Base-by-base conservation (phyloP, 2,113 vertebrate species). In the Semnornis frantzii region DNA sequence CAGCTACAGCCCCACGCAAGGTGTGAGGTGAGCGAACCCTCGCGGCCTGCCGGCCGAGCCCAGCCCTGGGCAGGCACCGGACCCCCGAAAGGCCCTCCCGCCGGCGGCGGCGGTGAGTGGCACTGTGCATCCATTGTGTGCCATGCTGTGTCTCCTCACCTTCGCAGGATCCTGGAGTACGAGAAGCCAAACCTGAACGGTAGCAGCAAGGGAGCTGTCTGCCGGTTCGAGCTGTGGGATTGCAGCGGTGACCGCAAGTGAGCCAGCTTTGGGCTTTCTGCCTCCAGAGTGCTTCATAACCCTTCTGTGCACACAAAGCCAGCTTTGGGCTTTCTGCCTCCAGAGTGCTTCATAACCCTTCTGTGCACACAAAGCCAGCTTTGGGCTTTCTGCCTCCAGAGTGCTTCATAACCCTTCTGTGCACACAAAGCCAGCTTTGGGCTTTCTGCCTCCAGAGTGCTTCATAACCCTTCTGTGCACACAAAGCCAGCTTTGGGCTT, bases 151-250 rank as follows among this genome's bases (percentile, higher is more conserved):
- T 69, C 4, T 42, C 70, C 77, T 92, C 65, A 1, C 81, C 19
- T 86, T 82, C 89, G 24, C 92, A 99, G 99, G 97, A 99, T 99
- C 94, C 96, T 99, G 94, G 99, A 99, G 92, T 99, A 99, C 82
- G 99, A 99, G 95, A 98, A 97, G 23, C 98, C 98, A 2, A 96
- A 96, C 76, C 82, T 98, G 39, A 97, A 70, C 7, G 96, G 97
- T 50, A 96, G 88, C 82, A 97, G 76, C 93, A 98, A 98, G 94
- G 97, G 97, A 84, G 72, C 96, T 1, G 95, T 82, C 4, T 99
- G 98, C 85, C 98, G 99, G 11, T 98, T 99, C 63, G 99, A 99
- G 96, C 96, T 99, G 14, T 99, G 99, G 99, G 99, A 99, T 76
- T 99, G 99, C 95, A 98, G 99, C 5, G 99, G 99, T 2, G 98